Conservation (phyloP, 2,113 vertebrate species). For the Neodon shergylaensis region DNA sequence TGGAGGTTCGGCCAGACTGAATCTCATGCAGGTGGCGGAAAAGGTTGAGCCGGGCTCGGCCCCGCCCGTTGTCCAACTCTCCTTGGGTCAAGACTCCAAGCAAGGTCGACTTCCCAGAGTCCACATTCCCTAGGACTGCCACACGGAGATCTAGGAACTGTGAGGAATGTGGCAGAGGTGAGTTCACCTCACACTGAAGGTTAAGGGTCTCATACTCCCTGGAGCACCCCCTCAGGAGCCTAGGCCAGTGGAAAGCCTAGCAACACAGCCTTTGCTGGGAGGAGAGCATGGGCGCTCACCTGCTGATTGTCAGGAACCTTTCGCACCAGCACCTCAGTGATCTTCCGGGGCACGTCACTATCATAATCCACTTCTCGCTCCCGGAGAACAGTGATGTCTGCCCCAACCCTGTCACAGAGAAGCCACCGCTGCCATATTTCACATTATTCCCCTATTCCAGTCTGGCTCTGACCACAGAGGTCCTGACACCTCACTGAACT, state of each 20-base stretch:
- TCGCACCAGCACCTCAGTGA: conserved; percentile 96
- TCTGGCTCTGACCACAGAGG: background rate
- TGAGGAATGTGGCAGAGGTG: conserved; percentile 53
- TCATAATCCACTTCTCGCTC: conserved; percentile 96
- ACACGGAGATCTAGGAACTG: conserved; percentile 98
- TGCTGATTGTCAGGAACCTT: conserved; percentile 99
- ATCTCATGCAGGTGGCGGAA: conserved; percentile 99
- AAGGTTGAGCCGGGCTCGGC: conserved; percentile 97
- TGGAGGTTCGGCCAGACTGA: conserved; percentile 97
- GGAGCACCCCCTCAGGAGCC: background rate
- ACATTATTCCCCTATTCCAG: background rate
- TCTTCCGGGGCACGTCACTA: conserved; percentile 91
- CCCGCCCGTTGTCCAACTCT: conserved; percentile 97
- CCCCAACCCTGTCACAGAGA: conserved; percentile 91
- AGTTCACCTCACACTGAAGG: conserved; percentile 1
- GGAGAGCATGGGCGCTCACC: conserved; percentile 82
- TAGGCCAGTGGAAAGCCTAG: background rate
- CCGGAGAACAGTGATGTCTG: conserved; percentile 95
- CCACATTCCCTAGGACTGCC: conserved; percentile 97
- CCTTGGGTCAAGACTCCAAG: conserved; percentile 97
- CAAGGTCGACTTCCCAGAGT: conserved; percentile 97
- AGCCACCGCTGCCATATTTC: conserved; percentile 41
- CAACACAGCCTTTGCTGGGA: background rate
- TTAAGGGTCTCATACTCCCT: background rate
- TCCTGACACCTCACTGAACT: background rate